phyloP scores from a whole-genome alignment of 1,140 invertebrate genomes.

The Papilio aristodemus region DNA sequence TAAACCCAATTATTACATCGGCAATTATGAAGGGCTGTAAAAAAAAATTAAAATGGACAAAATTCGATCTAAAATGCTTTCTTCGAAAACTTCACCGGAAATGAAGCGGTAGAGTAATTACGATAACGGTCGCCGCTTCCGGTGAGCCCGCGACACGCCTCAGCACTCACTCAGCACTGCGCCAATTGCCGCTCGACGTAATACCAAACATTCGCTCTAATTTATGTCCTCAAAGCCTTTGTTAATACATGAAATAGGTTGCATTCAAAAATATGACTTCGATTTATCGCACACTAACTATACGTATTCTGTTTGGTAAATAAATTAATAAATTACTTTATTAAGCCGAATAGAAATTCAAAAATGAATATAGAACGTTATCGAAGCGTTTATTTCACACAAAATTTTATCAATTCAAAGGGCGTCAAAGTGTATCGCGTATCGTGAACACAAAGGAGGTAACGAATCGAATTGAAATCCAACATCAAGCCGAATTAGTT shows the following conservation, averaged over 20 bases:
- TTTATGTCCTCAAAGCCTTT: no score
- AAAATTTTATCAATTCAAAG: constrained; percentile 24
- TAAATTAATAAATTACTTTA: constrained; percentile 1
- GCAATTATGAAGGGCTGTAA: background rate
- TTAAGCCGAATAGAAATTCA: background rate
- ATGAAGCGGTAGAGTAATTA: constrained; percentile 32
- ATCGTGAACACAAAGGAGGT: constrained; percentile 24
- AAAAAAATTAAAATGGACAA: constrained; percentile 4
- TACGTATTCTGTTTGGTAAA: no score
- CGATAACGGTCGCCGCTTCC: constrained; percentile 31
- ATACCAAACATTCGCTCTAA: no score
- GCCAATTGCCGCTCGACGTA: background rate
- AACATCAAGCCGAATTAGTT: constrained; percentile 27
- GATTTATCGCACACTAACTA: no score
- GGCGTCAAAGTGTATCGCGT: constrained; percentile 22
- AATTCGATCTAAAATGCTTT: constrained; percentile 21
- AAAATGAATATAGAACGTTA: background rate
- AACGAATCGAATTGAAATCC: constrained; percentile 25
- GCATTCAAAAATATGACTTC: no score
- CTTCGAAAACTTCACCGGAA: constrained; percentile 30
- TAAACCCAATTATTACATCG: background rate
- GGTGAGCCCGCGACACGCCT: constrained; percentile 33
- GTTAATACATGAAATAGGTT: no score
- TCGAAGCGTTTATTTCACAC: constrained; percentile 4
- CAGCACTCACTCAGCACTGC: constrained; percentile 23